Conservation (phyloP, 2,888 invertebrate genomes). For the Piscicola geometra region DNA sequence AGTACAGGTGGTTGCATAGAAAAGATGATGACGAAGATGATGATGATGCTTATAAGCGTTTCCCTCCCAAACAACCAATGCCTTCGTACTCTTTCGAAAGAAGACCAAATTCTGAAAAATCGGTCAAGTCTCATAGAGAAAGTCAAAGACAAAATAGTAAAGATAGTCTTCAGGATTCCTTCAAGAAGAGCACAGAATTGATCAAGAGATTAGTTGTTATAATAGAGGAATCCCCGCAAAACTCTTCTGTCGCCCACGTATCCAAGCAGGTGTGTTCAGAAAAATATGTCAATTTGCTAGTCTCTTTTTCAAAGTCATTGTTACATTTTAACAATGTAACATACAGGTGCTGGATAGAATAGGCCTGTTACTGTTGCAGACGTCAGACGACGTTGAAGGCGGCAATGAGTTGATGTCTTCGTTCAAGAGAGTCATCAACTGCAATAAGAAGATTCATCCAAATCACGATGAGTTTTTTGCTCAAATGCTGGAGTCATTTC, state of each 20-base stretch:
- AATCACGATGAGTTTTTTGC: not conserved
- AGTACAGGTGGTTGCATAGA: not conserved
- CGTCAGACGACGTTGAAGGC: not conserved
- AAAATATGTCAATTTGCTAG: not conserved
- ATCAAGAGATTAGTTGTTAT: too few species aligned
- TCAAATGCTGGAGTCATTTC: not conserved
- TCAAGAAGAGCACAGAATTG: too few species aligned
- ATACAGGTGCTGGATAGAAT: not conserved
- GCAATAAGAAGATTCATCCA: not conserved
- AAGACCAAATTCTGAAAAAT: too few species aligned
- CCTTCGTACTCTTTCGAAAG: too few species aligned
- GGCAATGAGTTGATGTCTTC: not conserved
- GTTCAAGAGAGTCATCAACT: slow-evolving; percentile 2
- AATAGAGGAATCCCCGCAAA: not conserved
- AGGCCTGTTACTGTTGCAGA: not conserved
- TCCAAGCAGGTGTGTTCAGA: not conserved
- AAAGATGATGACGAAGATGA: not conserved
- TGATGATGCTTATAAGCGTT: not conserved
- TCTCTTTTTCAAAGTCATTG: not conserved
- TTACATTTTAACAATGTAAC: not conserved
- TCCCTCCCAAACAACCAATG: too few species aligned
- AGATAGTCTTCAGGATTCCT: too few species aligned
- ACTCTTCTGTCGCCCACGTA: not conserved
- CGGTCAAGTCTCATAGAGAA: too few species aligned
- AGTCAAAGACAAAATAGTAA: too few species aligned